phyloP scores from a whole-genome alignment of 30 jellyfish, hydroid and myxozoan genomes.

The Aurelia aurita complex sp. Pacific region DNA sequence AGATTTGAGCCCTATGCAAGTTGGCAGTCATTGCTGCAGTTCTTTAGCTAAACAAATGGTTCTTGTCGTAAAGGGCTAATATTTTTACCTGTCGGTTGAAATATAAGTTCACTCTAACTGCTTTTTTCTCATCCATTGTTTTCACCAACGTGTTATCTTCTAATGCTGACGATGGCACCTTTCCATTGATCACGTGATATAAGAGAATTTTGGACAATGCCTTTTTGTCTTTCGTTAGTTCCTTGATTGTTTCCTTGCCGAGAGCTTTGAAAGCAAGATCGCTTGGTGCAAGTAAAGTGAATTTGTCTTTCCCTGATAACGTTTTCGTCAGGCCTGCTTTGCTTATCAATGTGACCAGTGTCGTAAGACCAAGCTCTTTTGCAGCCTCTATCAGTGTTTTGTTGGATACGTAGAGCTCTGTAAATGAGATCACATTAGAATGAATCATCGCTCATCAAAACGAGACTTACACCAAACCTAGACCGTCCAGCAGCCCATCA shows the following conservation, averaged over 20 bases:
- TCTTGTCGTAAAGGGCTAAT: too few species aligned
- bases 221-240: constrained; percentile 30
- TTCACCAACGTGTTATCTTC: constrained; percentile 31
- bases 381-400: constrained; percentile 39
- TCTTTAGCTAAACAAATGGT: too few species aligned
- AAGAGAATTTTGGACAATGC: constrained; percentile 32
- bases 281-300: constrained; percentile 72
- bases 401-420: constrained; percentile 65
- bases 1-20: too few species aligned
- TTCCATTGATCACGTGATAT: constrained; percentile 60
- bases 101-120: constrained; percentile 48
- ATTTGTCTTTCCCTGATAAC: constrained; percentile 23
- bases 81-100: constrained; percentile 39
- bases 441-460: too few species aligned
- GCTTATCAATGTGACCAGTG: constrained; percentile 25
- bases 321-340: constrained; percentile 49
- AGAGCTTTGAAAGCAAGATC: constrained; percentile 40
- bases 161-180: constrained; percentile 53
- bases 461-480: too few species aligned
- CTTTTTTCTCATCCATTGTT: constrained; percentile 42
- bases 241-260: constrained; percentile 12
- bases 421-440: background rate
- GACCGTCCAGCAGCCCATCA: too few species aligned
- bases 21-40: too few species aligned
- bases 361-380: constrained; percentile 36